A percentile compares a stretch with the other conserved stretches of the same genome.
phyloP scores from a whole-genome alignment of 2,797 vertebrate genomes.

The Darevskia mixta region DNA sequence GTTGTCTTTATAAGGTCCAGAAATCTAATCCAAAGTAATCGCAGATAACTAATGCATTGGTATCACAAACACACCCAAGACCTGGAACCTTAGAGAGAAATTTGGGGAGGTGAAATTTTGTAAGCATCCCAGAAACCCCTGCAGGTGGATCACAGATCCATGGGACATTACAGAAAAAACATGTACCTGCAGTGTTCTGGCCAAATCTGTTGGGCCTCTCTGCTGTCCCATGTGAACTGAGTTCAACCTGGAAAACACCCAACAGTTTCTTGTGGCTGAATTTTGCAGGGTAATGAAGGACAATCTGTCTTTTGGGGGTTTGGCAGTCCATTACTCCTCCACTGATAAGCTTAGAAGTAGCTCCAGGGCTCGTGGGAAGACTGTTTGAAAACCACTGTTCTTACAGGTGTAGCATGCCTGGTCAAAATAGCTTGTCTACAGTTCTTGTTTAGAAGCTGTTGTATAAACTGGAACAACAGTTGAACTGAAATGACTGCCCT shows the following conservation, averaged over 20 bases:
- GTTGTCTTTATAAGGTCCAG: background rate
- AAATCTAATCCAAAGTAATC: background rate
- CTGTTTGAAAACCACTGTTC: background rate
- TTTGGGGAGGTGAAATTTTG: background rate
- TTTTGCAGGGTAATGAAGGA: background rate
- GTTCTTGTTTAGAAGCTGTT: background rate
- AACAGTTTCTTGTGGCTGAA: background rate
- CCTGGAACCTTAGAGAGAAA: too few species aligned
- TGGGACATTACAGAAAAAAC: background rate
- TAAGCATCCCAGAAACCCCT: background rate
- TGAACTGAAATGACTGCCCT: background rate
- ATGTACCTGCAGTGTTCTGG: background rate
- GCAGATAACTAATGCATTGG: background rate
- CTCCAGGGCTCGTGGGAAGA: background rate
- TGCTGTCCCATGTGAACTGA: background rate
- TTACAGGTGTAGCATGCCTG: background rate
- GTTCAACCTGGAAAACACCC: background rate
- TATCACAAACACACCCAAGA: background rate
- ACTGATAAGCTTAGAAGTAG: background rate
- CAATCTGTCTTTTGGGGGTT: background rate
- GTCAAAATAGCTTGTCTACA: background rate
- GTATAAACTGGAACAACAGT: background rate
- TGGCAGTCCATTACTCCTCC: background rate
- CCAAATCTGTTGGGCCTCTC: background rate
- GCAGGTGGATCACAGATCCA: background rate